A percentile compares a stretch with the other conserved stretches of the same genome.
Conservation (phyloP, 1,140 invertebrate species). For the Trachymyrmex septentrionalis region DNA sequence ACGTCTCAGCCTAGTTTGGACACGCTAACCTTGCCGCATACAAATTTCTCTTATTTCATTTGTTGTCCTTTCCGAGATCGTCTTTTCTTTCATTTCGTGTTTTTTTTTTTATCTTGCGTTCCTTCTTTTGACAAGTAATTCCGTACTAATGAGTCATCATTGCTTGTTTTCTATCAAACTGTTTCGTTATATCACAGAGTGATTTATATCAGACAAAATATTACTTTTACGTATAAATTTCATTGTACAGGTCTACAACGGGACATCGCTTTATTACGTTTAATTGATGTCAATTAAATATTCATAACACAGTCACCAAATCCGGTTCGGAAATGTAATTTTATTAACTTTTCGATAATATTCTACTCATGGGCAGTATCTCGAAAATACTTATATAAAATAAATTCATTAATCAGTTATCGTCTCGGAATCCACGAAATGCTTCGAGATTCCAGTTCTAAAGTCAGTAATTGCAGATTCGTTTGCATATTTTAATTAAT, state of each 20-base stretch:
- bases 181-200: not conserved
- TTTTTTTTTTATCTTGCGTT: constrained; percentile 9
- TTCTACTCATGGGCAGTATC: not conserved
- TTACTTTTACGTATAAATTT: not conserved
- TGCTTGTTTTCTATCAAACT: not conserved
- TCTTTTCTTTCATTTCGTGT: not conserved
- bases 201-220: not conserved
- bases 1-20: constrained; percentile 76
- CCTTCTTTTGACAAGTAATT: not conserved
- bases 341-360: constrained; percentile 28
- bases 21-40: constrained; percentile 72
- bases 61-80: constrained; percentile 17
- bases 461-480: not conserved
- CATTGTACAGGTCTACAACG: not conserved
- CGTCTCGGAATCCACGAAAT: not conserved
- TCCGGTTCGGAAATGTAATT: constrained; percentile 26
- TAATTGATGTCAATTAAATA: constrained; percentile 27
- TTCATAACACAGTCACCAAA: not conserved
- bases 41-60: constrained; percentile 66
- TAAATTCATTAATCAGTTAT: not conserved
- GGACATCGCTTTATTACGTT: not conserved
- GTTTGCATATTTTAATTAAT: constrained; percentile 33
- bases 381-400: not conserved
- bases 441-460: not conserved
- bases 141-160: constrained; percentile 4